phyloP scores from a whole-genome alignment of 2,797 vertebrate genomes.

The Caiman crocodilus region DNA sequence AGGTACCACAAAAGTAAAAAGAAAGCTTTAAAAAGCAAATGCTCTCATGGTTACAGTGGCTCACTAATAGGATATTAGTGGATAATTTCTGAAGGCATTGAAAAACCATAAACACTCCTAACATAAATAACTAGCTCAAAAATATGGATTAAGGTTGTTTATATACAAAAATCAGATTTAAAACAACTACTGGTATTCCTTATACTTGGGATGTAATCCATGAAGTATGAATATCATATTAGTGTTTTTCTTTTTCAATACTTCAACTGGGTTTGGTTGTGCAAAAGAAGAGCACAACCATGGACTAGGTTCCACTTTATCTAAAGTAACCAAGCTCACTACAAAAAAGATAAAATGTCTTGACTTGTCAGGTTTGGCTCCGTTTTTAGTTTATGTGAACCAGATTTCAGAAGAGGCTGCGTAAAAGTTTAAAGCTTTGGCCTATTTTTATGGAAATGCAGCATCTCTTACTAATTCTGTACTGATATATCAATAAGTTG shows the following conservation, averaged over 20 bases:
- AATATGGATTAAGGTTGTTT: constrained; percentile 52
- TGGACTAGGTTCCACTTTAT: background rate
- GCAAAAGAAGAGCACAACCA: constrained; percentile 15
- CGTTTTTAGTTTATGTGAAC: constrained; percentile 9
- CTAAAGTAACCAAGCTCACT: background rate
- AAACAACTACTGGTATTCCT: background rate
- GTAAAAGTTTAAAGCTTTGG: background rate
- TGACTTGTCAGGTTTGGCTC: constrained; percentile 32
- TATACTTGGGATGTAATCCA: background rate
- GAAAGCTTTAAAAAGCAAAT: constrained; percentile 19
- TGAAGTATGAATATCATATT: background rate
- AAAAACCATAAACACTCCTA: constrained; percentile 14
- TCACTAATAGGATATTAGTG: constrained; percentile 12
- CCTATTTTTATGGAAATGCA: background rate
- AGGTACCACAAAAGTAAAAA: background rate
- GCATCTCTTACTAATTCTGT: background rate
- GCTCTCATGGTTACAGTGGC: constrained; percentile 10
- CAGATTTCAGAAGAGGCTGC: background rate
- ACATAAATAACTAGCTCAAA: constrained; percentile 24
- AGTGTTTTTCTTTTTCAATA: background rate
- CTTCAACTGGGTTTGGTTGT: background rate
- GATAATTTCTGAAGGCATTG: background rate
- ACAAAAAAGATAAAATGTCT: background rate
- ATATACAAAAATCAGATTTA: background rate
- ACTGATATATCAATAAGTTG: rapidly evolving